A percentile compares a stretch with the other conserved stretches of the same genome.
phyloP scores from a whole-genome alignment of 2,113 vertebrate species.

The Phoenicopterus ruber region DNA sequence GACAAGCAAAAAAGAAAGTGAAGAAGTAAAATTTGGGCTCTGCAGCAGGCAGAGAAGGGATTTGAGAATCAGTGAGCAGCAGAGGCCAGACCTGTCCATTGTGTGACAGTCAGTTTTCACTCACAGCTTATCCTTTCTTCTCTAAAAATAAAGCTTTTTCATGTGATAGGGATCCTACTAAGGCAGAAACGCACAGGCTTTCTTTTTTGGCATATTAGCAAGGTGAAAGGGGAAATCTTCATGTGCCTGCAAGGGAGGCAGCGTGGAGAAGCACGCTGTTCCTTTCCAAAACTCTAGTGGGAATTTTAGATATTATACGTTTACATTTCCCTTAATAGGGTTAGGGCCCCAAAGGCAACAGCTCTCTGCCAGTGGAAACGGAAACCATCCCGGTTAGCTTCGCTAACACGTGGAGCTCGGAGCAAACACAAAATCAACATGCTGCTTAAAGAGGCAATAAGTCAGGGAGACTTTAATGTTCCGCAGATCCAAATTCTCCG shows the following conservation, averaged over 20 bases:
- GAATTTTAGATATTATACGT: conserved; percentile 1
- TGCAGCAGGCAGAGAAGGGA: background rate
- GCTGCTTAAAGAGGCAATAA: conserved; percentile 40
- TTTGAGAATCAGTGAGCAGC: background rate
- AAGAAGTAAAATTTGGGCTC: background rate
- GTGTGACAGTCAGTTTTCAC: background rate
- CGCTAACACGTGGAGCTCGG: background rate
- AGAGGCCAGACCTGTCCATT: conserved; percentile 1
- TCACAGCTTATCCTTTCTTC: conserved; percentile 11
- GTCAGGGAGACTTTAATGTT: conserved; percentile 28
- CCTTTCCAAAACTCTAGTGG: background rate
- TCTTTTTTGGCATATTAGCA: conserved; percentile 4
- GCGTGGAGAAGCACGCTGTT: background rate
- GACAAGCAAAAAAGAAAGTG: background rate
- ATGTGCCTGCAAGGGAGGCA: background rate
- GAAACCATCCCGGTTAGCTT: background rate
- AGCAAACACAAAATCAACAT: conserved; percentile 38
- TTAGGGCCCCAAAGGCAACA: conserved; percentile 31
- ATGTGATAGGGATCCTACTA: background rate
- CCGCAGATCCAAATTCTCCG: conserved; percentile 2
- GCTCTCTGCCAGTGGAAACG: background rate
- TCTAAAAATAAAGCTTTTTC: conserved; percentile 40
- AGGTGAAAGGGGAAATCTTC: conserved; percentile 17
- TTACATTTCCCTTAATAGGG: conserved; percentile 40
- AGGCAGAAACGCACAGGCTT: background rate